phyloP scores from a whole-genome alignment of 1,140 invertebrate genomes.

The Leguminivora glycinivorella region DNA sequence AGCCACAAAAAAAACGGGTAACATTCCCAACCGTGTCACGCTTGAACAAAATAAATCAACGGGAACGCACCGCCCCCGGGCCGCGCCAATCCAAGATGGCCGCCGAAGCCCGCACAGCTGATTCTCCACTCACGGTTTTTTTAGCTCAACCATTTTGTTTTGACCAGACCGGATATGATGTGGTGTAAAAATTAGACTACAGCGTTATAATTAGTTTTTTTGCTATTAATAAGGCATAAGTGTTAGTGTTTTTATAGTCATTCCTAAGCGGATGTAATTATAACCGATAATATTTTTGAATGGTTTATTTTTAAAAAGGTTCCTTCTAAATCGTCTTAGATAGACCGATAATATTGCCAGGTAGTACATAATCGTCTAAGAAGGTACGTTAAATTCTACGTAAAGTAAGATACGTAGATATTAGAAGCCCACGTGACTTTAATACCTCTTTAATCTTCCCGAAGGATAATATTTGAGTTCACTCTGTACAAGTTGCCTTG shows the following conservation, averaged over 20 bases:
- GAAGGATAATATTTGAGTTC: constrained; percentile 73
- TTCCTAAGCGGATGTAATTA: constrained; percentile 21
- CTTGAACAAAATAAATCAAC: constrained; percentile 65
- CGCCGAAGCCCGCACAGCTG: constrained; percentile 56
- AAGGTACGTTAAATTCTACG: neutral
- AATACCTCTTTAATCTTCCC: constrained; percentile 70
- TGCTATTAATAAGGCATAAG: neutral
- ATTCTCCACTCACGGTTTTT: constrained; percentile 46
- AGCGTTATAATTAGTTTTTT: constrained; percentile 13
- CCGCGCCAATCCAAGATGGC: constrained; percentile 68
- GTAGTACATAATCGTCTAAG: neutral
- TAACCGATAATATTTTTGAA: constrained; percentile 27
- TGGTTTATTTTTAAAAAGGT: constrained; percentile 34
- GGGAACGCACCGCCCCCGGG: constrained; percentile 58
- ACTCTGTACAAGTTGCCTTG: constrained; percentile 70
- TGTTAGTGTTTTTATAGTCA: neutral
- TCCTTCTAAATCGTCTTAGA: neutral
- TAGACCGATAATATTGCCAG: neutral
- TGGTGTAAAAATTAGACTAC: constrained; percentile 13
- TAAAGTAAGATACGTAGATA: constrained; percentile 14
- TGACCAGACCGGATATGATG: neutral
- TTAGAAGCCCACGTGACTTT: constrained; percentile 54
- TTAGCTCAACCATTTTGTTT: constrained; percentile 55
- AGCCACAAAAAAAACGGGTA: constrained; percentile 14
- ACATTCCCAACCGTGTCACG: constrained; percentile 38